Conservation (phyloP, 2,888 invertebrate species). For the Pristionchus japonicus region DNA sequence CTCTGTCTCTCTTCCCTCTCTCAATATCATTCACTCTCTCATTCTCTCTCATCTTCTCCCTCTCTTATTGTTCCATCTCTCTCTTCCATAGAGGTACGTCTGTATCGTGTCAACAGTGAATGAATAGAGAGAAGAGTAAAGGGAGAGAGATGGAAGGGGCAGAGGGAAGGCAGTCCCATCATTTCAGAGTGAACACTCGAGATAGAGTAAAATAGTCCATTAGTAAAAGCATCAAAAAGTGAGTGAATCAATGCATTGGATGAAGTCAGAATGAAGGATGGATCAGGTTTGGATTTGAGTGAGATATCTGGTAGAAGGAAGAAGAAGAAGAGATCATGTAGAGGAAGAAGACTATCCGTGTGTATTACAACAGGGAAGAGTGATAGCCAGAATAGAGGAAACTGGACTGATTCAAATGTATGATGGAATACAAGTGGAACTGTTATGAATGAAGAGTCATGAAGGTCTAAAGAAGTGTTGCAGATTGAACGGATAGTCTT, state of each 20-base stretch:
- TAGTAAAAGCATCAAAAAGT: not conserved
- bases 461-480: not conserved
- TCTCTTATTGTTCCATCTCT: slow-evolving; percentile 11
- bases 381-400: not conserved
- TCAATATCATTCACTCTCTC: no score
- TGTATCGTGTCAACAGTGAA: slow-evolving; percentile 35
- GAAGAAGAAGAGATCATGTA: not conserved
- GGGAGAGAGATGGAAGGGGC: not conserved
- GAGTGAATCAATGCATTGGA: no score
- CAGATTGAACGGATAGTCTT: not conserved
- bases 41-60: not conserved
- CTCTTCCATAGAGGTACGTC: not conserved
- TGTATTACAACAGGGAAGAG: slow-evolving; percentile 28
- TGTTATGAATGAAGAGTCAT: not conserved
- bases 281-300: slow-evolving; percentile 3
- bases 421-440: no score
- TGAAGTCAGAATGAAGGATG: not conserved
- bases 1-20: not conserved
- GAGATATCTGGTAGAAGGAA: not conserved
- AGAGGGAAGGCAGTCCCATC: not conserved
- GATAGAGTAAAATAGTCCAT: not conserved
- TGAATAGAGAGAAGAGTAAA: not conserved
- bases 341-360: not conserved
- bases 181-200: not conserved
- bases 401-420: no score